A percentile compares a stretch with the other conserved stretches of the same genome.
phyloP scores from a whole-genome alignment of 1,140 invertebrate genomes.

The Diorhabda elongata region DNA sequence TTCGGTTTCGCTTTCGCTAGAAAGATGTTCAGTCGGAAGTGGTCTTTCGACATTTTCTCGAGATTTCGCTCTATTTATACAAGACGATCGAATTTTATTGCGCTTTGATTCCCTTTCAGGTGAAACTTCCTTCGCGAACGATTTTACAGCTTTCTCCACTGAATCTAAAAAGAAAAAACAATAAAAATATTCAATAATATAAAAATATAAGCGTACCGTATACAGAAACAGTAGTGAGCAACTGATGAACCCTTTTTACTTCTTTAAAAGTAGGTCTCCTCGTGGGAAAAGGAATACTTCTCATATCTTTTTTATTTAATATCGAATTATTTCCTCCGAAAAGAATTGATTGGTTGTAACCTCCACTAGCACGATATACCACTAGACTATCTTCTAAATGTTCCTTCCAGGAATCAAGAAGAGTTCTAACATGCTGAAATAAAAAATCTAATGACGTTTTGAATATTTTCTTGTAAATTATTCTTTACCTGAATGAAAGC shows the following conservation, averaged over 20 bases:
- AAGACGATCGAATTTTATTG: slow-evolving; percentile 27
- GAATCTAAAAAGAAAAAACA: slow-evolving; percentile 29
- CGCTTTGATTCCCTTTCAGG: slow-evolving; percentile 30
- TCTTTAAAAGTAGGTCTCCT: slow-evolving; percentile 77
- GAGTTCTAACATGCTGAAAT: slow-evolving; percentile 74
- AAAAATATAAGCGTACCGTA: slow-evolving; percentile 27
- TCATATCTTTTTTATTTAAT: slow-evolving; percentile 64
- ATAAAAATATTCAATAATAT: not conserved
- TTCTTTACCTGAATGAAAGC: slow-evolving; percentile 58
- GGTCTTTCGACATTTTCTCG: slow-evolving; percentile 51
- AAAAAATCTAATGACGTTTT: not conserved
- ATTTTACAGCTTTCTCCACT: slow-evolving; percentile 27
- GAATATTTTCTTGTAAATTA: not conserved
- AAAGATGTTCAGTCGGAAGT: slow-evolving; percentile 44
- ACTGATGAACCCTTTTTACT: slow-evolving; percentile 69
- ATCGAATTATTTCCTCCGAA: slow-evolving; percentile 71
- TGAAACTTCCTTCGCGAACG: slow-evolving; percentile 30
- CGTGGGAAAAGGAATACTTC: slow-evolving; percentile 79
- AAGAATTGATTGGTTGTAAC: slow-evolving; percentile 65
- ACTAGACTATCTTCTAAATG: slow-evolving; percentile 69
- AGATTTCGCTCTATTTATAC: slow-evolving; percentile 54
- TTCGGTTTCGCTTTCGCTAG: slow-evolving; percentile 16
- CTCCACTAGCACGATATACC: slow-evolving; percentile 72
- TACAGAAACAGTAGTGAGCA: slow-evolving; percentile 58
- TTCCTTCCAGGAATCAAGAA: slow-evolving; percentile 64